phyloP scores from a whole-genome alignment of 1,140 invertebrate genomes.

The Antheraea pernyi region DNA sequence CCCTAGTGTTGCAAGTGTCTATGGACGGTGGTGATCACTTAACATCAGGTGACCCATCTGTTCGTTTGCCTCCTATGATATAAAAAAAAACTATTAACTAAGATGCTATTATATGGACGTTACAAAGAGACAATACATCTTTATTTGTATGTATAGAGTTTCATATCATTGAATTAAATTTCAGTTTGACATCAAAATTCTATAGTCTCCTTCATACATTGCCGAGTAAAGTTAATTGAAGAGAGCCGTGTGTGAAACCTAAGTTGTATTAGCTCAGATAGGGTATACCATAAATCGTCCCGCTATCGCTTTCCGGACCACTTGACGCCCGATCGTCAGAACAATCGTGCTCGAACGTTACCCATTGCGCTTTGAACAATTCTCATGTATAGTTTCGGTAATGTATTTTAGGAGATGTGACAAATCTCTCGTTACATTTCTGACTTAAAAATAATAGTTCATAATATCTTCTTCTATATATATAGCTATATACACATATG shows the following conservation, averaged over 20 bases:
- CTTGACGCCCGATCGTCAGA: conserved; percentile 10
- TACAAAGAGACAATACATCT: too few relatives aligned
- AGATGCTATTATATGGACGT: too few relatives aligned
- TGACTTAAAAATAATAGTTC: background rate
- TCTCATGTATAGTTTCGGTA: background rate
- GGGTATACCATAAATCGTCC: conserved; percentile 1
- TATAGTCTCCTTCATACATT: too few relatives aligned
- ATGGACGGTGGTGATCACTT: conserved; percentile 3
- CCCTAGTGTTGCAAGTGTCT: background rate
- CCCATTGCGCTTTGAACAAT: background rate
- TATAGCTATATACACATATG: too few relatives aligned
- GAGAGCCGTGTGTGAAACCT: background rate
- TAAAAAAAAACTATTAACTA: background rate
- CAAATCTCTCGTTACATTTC: too few relatives aligned
- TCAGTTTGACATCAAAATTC: background rate
- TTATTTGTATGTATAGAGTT: too few relatives aligned
- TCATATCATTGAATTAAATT: too few relatives aligned
- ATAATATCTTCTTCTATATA: too few relatives aligned
- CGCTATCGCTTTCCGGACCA: conserved; percentile 12
- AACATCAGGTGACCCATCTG: background rate
- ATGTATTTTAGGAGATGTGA: background rate
- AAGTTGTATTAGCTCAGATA: background rate
- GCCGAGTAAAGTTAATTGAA: background rate
- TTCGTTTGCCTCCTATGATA: background rate
- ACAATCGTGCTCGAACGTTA: background rate